Evolutionary conservation across 2,888 invertebrate genomes (phyloP).

Genomic region (Punctoribates punctum): DNA sequence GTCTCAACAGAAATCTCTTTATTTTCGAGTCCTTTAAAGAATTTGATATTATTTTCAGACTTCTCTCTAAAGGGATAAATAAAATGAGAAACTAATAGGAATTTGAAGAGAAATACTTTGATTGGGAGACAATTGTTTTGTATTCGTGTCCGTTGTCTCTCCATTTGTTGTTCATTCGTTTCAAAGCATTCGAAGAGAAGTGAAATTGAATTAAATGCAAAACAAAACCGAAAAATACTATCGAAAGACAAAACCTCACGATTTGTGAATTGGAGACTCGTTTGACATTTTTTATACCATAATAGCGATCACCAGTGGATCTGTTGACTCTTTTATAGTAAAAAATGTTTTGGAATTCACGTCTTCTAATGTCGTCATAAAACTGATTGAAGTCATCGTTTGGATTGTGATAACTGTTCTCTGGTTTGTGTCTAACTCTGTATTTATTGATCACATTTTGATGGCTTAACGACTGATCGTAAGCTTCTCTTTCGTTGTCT

Average conservation of each 20-base stretch:
- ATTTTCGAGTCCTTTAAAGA: too few relatives aligned
- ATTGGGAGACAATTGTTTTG: not conserved
- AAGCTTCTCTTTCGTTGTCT: slow-evolving; percentile 8
- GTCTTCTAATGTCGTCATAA: not conserved
- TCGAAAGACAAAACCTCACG: not conserved
- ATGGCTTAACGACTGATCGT: slow-evolving; percentile 13
- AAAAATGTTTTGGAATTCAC: not conserved
- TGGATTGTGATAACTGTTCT: not conserved
- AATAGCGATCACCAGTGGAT: not conserved
- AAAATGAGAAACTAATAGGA: not conserved
- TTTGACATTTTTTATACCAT: not conserved
- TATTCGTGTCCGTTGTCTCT: not conserved
- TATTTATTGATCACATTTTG: not conserved
- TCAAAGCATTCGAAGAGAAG: not conserved
- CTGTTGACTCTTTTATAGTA: not conserved
- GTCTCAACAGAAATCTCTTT: too few relatives aligned
- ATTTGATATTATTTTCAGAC: not conserved
- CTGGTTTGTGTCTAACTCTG: not conserved
- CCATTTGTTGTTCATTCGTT: not conserved
- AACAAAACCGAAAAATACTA: not conserved
- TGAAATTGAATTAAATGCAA: slow-evolving; percentile 12
- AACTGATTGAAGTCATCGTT: not conserved
- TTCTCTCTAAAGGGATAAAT: not conserved
- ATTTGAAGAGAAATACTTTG: slow-evolving; percentile 1
- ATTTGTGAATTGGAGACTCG: not conserved